Conservation (phyloP, 2,797 vertebrate genomes). For the Saguinus oedipus region DNA sequence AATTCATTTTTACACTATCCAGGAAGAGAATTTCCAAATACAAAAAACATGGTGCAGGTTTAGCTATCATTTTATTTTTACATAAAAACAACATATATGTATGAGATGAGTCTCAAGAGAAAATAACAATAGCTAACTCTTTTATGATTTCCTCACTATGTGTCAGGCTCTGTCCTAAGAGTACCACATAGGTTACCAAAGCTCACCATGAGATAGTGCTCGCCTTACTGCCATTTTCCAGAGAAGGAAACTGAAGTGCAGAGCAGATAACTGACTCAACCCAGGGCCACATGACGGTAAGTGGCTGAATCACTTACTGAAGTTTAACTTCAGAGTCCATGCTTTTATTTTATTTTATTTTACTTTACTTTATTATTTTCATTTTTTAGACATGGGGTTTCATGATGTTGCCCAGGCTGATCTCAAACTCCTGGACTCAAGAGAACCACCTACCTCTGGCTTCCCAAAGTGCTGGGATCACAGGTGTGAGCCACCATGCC, state of each 20-base stretch:
- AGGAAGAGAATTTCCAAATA: conserved; percentile 27
- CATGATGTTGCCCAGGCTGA: not conserved
- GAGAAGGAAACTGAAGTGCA: not conserved
- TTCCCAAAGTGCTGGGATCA: not conserved
- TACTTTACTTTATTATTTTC: not conserved
- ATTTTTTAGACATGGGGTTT: not conserved
- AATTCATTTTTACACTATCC: conserved; percentile 2
- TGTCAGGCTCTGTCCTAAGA: not conserved
- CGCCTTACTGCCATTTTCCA: not conserved
- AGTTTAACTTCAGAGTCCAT: not conserved
- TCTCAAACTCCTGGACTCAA: not conserved
- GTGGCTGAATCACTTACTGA: not conserved
- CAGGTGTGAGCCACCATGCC: not conserved
- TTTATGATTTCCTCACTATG: not conserved
- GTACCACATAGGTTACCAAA: not conserved
- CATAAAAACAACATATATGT: not conserved
- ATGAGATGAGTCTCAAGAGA: not conserved
- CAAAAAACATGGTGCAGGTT: not conserved
- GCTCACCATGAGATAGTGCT: not conserved
- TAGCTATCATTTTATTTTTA: conserved; percentile 3
- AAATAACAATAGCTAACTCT: not conserved
- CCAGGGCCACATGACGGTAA: not conserved
- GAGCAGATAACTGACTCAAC: not conserved
- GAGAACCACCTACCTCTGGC: not conserved
- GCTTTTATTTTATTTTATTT: not conserved